phyloP scores from a whole-genome alignment of 1,140 invertebrate genomes.

The Gryon sp. region DNA sequence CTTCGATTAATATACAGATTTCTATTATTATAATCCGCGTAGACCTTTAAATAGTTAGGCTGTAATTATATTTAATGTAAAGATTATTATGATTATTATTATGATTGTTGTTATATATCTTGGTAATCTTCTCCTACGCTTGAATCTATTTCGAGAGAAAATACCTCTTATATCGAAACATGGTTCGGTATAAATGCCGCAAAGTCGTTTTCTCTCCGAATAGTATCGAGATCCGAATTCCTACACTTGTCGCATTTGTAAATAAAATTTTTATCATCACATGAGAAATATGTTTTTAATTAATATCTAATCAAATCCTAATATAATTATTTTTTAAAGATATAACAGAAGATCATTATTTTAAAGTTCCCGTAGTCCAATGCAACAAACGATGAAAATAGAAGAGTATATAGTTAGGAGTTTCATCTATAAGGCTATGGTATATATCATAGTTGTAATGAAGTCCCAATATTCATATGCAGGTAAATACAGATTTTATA shows the following conservation, averaged over 20 bases:
- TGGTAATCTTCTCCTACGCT: constrained; percentile 71
- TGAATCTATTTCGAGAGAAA: constrained; percentile 64
- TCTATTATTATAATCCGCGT: constrained; percentile 75
- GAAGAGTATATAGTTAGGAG: too few species aligned
- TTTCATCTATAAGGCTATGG: too few species aligned
- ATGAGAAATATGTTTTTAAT: too few species aligned
- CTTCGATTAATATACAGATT: constrained; percentile 64
- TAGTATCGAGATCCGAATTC: constrained; percentile 75
- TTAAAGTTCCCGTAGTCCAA: too few species aligned
- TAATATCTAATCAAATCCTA: too few species aligned
- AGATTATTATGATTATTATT: constrained; percentile 69
- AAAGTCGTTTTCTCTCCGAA: constrained; percentile 69
- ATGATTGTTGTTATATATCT: constrained; percentile 70
- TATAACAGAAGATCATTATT: too few species aligned
- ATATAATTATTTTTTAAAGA: too few species aligned
- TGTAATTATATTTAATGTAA: constrained; percentile 77
- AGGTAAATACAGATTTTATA: too few species aligned
- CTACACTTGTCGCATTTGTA: constrained; percentile 79
- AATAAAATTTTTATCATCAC: constrained; percentile 80
- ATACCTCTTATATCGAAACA: constrained; percentile 33
- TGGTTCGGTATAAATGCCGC: constrained; percentile 24
- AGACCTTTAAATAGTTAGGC: constrained; percentile 71
- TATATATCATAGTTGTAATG: too few species aligned
- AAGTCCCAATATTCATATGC: too few species aligned
- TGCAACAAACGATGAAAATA: too few species aligned